Evolutionary conservation across 2,113 vertebrate genomes (phyloP).

Genomic region (Chionodraco myersi): DNA sequence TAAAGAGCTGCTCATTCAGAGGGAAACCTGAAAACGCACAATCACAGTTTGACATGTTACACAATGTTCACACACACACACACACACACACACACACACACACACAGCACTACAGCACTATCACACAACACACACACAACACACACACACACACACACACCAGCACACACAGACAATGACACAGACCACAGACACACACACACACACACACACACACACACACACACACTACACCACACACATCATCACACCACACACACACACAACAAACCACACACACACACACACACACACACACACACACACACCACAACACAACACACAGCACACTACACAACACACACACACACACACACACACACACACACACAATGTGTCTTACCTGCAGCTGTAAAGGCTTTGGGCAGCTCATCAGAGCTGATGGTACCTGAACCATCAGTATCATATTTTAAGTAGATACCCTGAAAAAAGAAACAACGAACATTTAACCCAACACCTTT

Average conservation of each 20-base stretch:
- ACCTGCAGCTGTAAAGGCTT: slow-evolving; percentile 88
- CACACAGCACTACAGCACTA: no score
- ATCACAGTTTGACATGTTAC: neutral
- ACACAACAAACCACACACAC: neutral
- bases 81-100: neutral
- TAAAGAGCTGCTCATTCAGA: slow-evolving; percentile 85
- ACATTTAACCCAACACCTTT: neutral
- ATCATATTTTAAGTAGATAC: slow-evolving; percentile 78
- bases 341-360: neutral
- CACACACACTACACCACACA: neutral
- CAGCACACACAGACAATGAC: no score
- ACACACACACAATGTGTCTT: neutral
- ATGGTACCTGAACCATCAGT: slow-evolving; percentile 75
- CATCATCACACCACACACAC: neutral
- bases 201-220: neutral
- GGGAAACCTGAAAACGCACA: slow-evolving; percentile 86
- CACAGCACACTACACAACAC: neutral
- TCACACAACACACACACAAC: slow-evolving; percentile 1
- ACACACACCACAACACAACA: neutral
- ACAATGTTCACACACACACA: neutral
- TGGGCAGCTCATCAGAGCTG: slow-evolving; percentile 76
- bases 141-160: neutral
- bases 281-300: neutral
- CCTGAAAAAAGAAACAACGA: slow-evolving; percentile 50
- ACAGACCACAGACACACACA: neutral